phyloP scores from a whole-genome alignment of 2,113 vertebrate species.

The Rostratula benghalensis region DNA sequence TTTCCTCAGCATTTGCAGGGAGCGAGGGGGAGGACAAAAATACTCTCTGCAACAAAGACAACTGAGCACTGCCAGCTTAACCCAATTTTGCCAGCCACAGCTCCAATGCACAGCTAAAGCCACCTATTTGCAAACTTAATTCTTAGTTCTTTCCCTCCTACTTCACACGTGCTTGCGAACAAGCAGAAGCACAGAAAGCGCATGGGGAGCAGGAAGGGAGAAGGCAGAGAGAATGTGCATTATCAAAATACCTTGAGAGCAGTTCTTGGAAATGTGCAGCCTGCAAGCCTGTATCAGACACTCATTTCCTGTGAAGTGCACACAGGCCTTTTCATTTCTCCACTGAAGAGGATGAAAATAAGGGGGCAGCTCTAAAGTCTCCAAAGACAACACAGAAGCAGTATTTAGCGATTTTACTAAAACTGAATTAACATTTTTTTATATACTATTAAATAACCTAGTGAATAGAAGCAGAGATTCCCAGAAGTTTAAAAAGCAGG shows the following conservation, averaged over 20 bases:
- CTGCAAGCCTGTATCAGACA: constrained; percentile 64
- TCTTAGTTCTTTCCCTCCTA: not conserved
- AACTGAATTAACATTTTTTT: not conserved
- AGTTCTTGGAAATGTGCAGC: constrained; percentile 70
- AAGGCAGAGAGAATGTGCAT: constrained; percentile 61
- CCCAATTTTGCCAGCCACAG: not conserved
- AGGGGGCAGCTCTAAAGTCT: constrained; percentile 12
- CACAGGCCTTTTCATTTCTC: constrained; percentile 53
- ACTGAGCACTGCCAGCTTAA: not conserved
- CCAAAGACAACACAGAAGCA: constrained; percentile 9
- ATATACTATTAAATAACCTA: not conserved
- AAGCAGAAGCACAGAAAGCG: not conserved
- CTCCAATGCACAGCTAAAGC: not conserved
- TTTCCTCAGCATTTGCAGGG: not conserved
- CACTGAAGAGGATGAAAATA: constrained; percentile 37
- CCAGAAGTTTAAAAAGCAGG: not conserved
- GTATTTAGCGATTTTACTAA: not conserved
- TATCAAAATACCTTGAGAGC: constrained; percentile 72
- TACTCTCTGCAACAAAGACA: not conserved
- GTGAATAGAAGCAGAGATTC: not conserved
- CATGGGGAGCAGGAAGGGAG: constrained; percentile 53
- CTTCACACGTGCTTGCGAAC: not conserved
- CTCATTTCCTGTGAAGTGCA: constrained; percentile 66
- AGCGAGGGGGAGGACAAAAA: not conserved
- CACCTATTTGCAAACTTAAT: not conserved